phyloP scores from a whole-genome alignment of 1,140 invertebrate genomes.

The Caenorhabditis inopinata region DNA sequence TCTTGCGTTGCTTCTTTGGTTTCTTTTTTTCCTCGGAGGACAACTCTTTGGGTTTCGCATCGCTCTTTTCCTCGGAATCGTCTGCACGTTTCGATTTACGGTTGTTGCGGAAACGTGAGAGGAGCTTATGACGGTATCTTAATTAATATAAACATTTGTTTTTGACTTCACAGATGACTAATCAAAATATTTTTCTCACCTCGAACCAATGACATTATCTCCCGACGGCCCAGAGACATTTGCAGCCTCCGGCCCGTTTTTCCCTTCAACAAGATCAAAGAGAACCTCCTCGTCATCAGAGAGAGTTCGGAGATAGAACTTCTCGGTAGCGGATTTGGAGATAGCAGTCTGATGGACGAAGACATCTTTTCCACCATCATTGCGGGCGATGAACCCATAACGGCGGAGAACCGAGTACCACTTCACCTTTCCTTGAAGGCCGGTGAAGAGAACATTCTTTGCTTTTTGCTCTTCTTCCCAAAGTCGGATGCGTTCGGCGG shows the following conservation, averaged over 20 bases:
- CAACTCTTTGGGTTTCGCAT: not conserved
- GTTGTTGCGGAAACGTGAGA: not conserved
- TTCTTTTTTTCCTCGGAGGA: not conserved
- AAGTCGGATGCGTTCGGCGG: not conserved
- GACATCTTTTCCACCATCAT: slow-evolving; percentile 25
- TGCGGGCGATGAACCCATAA: slow-evolving; percentile 37
- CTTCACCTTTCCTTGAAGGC: slow-evolving; percentile 28
- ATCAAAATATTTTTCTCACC: not conserved
- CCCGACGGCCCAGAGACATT: slow-evolving; percentile 44
- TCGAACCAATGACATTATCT: slow-evolving; percentile 31
- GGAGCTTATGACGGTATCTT: not conserved
- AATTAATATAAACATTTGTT: not conserved
- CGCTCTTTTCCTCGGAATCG: not conserved
- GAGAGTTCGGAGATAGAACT: slow-evolving; percentile 35
- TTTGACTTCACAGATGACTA: not conserved
- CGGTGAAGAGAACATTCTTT: not conserved
- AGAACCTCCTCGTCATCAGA: slow-evolving; percentile 38
- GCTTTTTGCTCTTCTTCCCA: slow-evolving; percentile 21
- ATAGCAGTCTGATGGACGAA: slow-evolving; percentile 43
- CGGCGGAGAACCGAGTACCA: slow-evolving; percentile 39
- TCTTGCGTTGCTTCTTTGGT: not conserved
- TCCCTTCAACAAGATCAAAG: slow-evolving; percentile 43
- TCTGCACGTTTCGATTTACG: not conserved
- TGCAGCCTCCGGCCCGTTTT: slow-evolving; percentile 44
- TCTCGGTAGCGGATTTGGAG: slow-evolving; percentile 26